Conservation (phyloP, 2,888 invertebrate species). For the Hedya salicella region DNA sequence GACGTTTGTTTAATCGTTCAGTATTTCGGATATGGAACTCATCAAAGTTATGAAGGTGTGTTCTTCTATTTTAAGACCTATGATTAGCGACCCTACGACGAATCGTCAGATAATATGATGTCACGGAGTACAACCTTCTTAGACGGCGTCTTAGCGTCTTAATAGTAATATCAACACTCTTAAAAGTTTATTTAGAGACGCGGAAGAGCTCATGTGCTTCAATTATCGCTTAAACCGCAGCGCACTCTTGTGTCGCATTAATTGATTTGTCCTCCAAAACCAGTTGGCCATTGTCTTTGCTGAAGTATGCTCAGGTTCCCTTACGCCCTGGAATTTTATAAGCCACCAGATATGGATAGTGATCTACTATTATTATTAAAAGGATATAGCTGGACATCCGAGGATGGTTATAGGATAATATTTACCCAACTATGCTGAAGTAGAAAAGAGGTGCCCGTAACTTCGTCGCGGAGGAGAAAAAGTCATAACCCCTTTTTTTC, state of each 20-base stretch:
- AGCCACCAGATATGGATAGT: neutral
- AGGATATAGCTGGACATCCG: too few species aligned
- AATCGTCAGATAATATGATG: neutral
- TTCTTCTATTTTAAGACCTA: neutral
- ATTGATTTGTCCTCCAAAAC: conserved; percentile 28
- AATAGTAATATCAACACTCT: neutral
- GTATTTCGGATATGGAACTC: too few species aligned
- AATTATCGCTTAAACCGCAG: conserved; percentile 19
- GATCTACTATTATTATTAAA: too few species aligned
- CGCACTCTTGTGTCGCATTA: conserved; percentile 12
- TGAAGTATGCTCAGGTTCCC: conserved; percentile 1
- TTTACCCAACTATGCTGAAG: too few species aligned
- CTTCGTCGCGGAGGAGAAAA: too few species aligned
- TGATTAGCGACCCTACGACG: neutral
- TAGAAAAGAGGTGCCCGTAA: too few species aligned
- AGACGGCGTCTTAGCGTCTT: neutral
- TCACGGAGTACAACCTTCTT: neutral
- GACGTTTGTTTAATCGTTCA: too few species aligned
- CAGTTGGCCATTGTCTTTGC: conserved; percentile 14
- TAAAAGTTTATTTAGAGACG: conserved; percentile 5
- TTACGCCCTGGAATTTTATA: conserved; percentile 7
- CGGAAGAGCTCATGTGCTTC: conserved; percentile 12
- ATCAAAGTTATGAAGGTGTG: too few species aligned
- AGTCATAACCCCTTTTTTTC: too few species aligned
- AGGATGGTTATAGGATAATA: too few species aligned